phyloP scores from a whole-genome alignment of 2,797 vertebrate genomes.

The Macrochelys suwanniensis region DNA sequence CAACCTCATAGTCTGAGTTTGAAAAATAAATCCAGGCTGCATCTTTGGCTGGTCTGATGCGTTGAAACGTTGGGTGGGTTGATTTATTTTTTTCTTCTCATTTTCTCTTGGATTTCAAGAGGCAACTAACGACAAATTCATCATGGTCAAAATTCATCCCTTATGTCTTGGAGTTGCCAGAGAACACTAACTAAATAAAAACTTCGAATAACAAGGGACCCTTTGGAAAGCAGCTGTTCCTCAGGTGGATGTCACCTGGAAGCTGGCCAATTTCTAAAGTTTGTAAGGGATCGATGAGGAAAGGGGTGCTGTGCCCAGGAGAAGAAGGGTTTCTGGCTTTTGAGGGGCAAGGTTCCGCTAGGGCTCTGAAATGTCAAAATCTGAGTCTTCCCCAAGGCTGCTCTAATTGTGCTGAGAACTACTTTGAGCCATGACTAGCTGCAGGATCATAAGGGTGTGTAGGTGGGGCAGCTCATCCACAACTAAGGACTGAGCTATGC shows the following conservation, averaged over 20 bases:
- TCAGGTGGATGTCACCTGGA: neutral
- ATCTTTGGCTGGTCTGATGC: neutral
- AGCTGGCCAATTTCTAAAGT: neutral
- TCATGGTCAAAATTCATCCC: neutral
- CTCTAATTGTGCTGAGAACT: neutral
- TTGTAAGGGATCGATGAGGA: neutral
- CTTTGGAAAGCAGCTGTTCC: neutral
- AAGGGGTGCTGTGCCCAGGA: neutral
- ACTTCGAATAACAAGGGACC: neutral
- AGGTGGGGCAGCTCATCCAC: neutral
- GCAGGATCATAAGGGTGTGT: neutral
- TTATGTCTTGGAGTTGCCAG: neutral
- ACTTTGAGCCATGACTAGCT: neutral
- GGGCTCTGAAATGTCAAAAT: too few relatives aligned
- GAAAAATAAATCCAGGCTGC: neutral
- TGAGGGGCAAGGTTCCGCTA: too few relatives aligned
- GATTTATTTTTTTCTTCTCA: neutral
- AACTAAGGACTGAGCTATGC: neutral
- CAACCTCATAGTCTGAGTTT: neutral
- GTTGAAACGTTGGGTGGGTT: neutral
- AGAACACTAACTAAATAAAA: neutral
- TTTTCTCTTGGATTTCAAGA: neutral
- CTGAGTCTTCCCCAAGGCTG: neutral
- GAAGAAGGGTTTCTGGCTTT: neutral
- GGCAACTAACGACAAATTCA: neutral